Evolutionary conservation across 2,797 vertebrate genomes (phyloP).

Genomic region (Syngnathus acus): DNA sequence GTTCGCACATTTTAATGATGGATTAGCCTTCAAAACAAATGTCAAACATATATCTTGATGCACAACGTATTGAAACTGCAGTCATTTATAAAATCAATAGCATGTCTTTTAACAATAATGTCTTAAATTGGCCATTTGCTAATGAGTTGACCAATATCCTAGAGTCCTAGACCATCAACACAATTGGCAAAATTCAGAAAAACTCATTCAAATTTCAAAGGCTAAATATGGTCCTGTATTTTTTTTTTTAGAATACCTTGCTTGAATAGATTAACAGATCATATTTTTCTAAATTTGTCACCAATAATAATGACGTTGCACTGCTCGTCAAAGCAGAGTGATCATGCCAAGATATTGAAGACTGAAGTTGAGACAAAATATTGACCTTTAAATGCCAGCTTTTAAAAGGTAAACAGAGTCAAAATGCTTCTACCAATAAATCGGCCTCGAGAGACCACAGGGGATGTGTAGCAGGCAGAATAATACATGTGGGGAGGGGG

Average conservation of each 20-base stretch:
- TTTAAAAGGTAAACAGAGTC: conserved; percentile 72
- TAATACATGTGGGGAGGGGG: conserved; percentile 62
- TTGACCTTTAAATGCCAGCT: conserved; percentile 63
- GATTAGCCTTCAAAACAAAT: too few relatives aligned
- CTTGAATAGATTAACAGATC: not conserved
- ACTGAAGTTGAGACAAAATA: conserved; percentile 43
- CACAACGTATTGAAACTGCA: too few relatives aligned
- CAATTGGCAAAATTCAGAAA: too few relatives aligned
- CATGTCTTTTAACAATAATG: too few relatives aligned
- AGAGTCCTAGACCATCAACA: too few relatives aligned
- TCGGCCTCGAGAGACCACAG: conserved; percentile 64
- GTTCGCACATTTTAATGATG: too few relatives aligned
- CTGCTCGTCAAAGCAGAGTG: conserved; percentile 45
- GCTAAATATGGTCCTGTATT: not conserved
- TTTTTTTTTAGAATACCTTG: not conserved
- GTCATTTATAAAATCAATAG: too few relatives aligned
- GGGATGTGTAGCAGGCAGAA: conserved; percentile 59
- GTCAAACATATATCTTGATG: too few relatives aligned
- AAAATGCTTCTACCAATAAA: conserved; percentile 69
- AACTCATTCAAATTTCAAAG: not conserved
- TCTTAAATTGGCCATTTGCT: too few relatives aligned
- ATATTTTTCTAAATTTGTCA: not conserved
- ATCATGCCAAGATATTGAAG: conserved; percentile 40
- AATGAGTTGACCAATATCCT: too few relatives aligned
- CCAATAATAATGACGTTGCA: conserved; percentile 10